Evolutionary conservation across 2,797 vertebrate species (phyloP).

Genomic region (Florisuga fusca): DNA sequence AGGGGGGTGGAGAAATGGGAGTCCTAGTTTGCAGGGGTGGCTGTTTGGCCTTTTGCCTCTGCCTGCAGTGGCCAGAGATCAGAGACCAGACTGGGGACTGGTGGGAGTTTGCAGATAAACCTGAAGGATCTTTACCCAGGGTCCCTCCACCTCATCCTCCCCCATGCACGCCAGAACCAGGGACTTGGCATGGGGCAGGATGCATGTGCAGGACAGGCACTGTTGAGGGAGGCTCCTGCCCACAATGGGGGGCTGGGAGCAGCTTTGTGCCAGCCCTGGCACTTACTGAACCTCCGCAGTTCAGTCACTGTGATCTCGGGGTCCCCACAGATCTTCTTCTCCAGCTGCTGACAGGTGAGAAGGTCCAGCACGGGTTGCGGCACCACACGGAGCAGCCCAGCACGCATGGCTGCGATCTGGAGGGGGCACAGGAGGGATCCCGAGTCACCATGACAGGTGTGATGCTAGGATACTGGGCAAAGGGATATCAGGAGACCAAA

Average conservation of each 20-base stretch:
- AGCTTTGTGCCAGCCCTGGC: neutral
- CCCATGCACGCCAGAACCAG: neutral
- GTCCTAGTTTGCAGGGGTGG: neutral
- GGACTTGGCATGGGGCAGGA: neutral
- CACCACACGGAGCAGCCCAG: conserved; percentile 91
- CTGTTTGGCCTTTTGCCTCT: neutral
- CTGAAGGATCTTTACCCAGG: neutral
- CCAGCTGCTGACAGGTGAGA: conserved; percentile 95
- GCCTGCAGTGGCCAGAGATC: neutral
- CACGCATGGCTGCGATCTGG: conserved; percentile 90
- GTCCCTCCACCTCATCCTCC: neutral
- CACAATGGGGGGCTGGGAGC: fast-evolving
- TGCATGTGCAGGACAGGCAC: fast-evolving
- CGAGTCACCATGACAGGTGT: fast-evolving
- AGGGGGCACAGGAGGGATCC: neutral
- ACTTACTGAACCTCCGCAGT: conserved; percentile 92
- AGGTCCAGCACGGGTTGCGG: conserved; percentile 95
- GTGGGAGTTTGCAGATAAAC: neutral
- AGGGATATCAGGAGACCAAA: neutral
- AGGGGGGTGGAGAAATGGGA: neutral
- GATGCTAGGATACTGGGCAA: neutral
- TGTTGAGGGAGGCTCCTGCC: neutral
- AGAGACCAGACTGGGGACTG: neutral
- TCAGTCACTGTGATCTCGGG: conserved; percentile 91
- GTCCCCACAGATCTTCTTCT: conserved; percentile 94